Percentiles rank a stretch among this genome's conserved stretches.
Conservation (phyloP, 2,888 invertebrate genomes). For the Miltochrista miniata region DNA sequence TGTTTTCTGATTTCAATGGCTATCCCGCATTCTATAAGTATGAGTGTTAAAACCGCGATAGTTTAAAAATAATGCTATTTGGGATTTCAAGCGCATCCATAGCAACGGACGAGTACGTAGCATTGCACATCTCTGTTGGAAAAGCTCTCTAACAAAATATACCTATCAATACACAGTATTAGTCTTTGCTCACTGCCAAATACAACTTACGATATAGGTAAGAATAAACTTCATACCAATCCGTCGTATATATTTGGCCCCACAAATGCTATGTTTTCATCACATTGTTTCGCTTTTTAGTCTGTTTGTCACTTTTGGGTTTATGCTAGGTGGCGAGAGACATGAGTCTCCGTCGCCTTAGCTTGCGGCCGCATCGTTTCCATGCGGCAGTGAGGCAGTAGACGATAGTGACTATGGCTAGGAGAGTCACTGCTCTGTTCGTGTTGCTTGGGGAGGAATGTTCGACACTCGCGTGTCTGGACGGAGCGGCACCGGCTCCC, state of each 20-base stretch:
- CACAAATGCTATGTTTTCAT: conserved; percentile 17
- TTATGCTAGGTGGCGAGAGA: conserved; percentile 67
- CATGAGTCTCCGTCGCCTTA: conserved; percentile 62
- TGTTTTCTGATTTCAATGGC: no score
- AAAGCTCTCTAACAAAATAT: not conserved
- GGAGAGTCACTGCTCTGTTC: conserved; percentile 49
- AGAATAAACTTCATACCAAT: not conserved
- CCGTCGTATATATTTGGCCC: conserved; percentile 17
- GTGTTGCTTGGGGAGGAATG: conserved; percentile 44
- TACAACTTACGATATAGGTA: not conserved
- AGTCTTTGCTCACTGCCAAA: not conserved
- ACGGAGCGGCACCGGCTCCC: conserved; percentile 70
- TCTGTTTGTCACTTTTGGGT: conserved; percentile 18
- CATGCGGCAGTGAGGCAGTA: conserved; percentile 58
- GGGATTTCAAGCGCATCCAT: no score
- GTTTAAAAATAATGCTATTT: no score
- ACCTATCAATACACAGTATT: conserved; percentile 2
- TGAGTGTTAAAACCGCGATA: no score
- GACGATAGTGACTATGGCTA: conserved; percentile 45
- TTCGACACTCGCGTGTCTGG: conserved; percentile 40
- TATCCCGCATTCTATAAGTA: no score
- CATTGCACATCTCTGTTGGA: no score
- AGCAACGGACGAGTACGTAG: no score
- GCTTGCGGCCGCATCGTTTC: conserved; percentile 64
- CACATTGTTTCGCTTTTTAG: conserved; percentile 16